A percentile compares a stretch with the other conserved stretches of the same genome.
Conservation (phyloP, 23 tunicate species). For the Phallusia fumigata region DNA sequence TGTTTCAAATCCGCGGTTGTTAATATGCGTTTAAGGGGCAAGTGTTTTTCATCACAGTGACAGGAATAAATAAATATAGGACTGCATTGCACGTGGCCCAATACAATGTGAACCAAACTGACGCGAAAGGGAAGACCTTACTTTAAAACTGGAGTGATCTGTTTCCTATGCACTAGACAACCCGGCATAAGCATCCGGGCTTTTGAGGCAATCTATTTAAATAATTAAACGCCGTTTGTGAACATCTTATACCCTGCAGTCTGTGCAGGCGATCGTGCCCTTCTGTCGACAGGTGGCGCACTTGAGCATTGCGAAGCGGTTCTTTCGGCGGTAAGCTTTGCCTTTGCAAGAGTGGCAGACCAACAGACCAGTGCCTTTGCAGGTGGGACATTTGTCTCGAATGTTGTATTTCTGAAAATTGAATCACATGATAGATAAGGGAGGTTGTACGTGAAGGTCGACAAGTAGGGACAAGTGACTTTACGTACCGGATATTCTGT, state of each 20-base stretch:
- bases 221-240: no score
- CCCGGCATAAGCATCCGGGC: no score
- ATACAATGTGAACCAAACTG: no score
- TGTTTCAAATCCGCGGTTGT: no score
- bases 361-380: conserved; percentile 56
- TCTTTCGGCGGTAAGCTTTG: conserved; percentile 46
- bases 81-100: no score
- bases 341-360: conserved; percentile 82
- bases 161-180: no score
- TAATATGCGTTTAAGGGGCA: no score
- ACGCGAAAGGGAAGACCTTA: no score
- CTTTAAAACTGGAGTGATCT: no score
- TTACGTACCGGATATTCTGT: conserved; percentile 80
- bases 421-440: background rate
- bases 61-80: no score
- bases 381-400: conserved; percentile 65
- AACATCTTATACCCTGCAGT: conserved; percentile 35
- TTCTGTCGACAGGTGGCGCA: conserved; percentile 76
- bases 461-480: background rate
- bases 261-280: conserved; percentile 70
- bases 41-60: no score
- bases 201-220: no score
- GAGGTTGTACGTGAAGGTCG: background rate
- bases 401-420: conserved; percentile 67
- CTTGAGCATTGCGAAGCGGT: conserved; percentile 69